Evolutionary conservation across 2,113 vertebrate genomes (phyloP).

Genomic region (Pyxicephalus adspersus): DNA sequence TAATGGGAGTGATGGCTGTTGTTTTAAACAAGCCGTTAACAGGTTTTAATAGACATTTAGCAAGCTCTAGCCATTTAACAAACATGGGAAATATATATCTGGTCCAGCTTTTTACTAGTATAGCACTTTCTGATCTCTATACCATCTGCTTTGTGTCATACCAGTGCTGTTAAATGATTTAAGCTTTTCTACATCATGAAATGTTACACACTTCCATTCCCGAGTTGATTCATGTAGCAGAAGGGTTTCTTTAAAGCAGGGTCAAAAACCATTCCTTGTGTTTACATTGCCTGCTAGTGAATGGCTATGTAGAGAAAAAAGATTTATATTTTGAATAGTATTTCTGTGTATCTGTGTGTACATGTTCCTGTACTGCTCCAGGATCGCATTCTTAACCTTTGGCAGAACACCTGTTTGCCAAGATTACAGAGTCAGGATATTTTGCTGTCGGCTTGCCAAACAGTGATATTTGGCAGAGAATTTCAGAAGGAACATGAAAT

Average conservation of each 20-base stretch:
- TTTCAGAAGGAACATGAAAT: slow-evolving; percentile 19
- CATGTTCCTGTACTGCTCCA: slow-evolving; percentile 42
- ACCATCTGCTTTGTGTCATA: slow-evolving; percentile 13
- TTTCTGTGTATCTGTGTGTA: slow-evolving; percentile 30
- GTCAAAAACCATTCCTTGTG: neutral
- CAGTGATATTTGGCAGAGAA: slow-evolving; percentile 40
- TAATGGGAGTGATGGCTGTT: too few relatives aligned
- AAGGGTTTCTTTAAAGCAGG: neutral
- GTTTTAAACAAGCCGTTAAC: too few relatives aligned
- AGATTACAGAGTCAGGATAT: slow-evolving; percentile 54
- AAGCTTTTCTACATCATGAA: neutral
- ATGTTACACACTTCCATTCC: slow-evolving; percentile 8
- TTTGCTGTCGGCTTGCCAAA: slow-evolving; percentile 49
- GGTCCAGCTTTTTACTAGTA: neutral
- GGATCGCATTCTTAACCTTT: slow-evolving; percentile 46
- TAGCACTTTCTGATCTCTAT: neutral
- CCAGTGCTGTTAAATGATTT: neutral
- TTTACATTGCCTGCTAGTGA: slow-evolving; percentile 38
- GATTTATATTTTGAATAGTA: slow-evolving; percentile 30
- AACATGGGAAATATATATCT: neutral
- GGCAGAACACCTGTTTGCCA: slow-evolving; percentile 54
- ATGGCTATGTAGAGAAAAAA: neutral
- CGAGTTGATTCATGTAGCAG: slow-evolving; percentile 32
- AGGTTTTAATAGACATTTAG: too few relatives aligned
- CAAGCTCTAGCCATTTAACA: neutral